Evolutionary conservation across 2,797 vertebrate species (phyloP), one percentile per base, ranked within the genome.

Genomic region (Lutjanus argentimaculatus): DNA sequence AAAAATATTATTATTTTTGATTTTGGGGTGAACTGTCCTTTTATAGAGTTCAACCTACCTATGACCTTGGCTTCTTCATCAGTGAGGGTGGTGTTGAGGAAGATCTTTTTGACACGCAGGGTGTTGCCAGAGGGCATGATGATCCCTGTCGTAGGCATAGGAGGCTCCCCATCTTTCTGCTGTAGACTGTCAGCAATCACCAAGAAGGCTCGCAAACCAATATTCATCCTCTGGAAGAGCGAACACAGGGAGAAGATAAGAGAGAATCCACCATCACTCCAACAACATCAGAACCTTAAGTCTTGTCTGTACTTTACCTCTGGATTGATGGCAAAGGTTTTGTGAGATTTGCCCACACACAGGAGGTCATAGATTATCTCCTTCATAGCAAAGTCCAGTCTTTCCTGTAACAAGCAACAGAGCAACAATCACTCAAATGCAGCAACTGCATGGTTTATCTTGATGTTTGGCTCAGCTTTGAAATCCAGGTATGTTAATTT

Each of bases 311-410:
- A 55, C 42, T 67, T 82, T 96, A 99, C 98, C 97, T 99, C 98
- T 92, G 98, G 98, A 91, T 99, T 99, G 94, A 99, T 99, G 82
- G 98, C 96, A 88, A 99, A 99, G 86, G 99, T 99, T 96, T 99
- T 99, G 77, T 98, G 96, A 89, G 98, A 99, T 91, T 99, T 99
- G 90, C 99, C 98, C 92, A 99, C 99, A 91, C 98, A 99, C 83
- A 99, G 97, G 88, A 99, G 97, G 96, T 99, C 99, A 91, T 99
- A 99, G 96, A 99, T 99, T 77, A 99, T 99, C 96, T 99, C 99
- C 96, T 99, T 99, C 98, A 99, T 99, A 90, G 99, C 98, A 95
- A 99, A 99, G 96, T 99, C 99, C 93, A 99, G 97, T 88, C 99
- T 97, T 96, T 99, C 99, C 99, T 99, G 89, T 67, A 73, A 48